Evolutionary conservation across 2,888 invertebrate genomes (phyloP).

Genomic region (Chesias legatella): DNA sequence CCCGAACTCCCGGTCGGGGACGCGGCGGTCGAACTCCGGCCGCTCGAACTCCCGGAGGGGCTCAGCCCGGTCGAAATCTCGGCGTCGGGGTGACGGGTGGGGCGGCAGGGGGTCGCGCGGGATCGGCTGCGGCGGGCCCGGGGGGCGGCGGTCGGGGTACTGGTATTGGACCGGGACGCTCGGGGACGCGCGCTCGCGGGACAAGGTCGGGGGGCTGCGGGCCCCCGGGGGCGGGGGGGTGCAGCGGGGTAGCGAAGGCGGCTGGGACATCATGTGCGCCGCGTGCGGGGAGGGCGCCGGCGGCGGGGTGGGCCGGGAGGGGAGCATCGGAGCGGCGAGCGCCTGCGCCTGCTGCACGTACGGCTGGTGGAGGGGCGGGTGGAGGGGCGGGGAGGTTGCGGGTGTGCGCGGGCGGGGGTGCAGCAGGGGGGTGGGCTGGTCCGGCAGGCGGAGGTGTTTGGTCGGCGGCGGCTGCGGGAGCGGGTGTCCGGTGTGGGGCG

Average conservation of each 20-base stretch:
- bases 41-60: constrained; percentile 2
- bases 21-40: neutral
- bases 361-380: constrained; percentile 24
- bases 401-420: constrained; percentile 14
- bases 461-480: too few relatives aligned
- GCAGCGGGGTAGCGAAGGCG: neutral
- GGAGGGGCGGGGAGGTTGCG: constrained; percentile 13
- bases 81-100: constrained; percentile 13
- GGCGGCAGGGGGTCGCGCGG: constrained; percentile 22
- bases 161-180: constrained; percentile 23
- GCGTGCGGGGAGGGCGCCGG: constrained; percentile 19
- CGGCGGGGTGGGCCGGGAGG: constrained; percentile 13
- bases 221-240: constrained; percentile 56
- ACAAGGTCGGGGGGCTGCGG: constrained; percentile 26
- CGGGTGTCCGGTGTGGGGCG: neutral
- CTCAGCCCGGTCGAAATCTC: constrained; percentile 1
- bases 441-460: too few relatives aligned
- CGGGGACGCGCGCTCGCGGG: constrained; percentile 34
- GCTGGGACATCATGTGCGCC: constrained; percentile 12
- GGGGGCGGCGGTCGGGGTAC: constrained; percentile 22
- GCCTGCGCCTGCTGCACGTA: constrained; percentile 16
- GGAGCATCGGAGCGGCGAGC: constrained; percentile 2
- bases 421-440: too few relatives aligned
- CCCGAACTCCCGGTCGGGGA: neutral
- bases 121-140: constrained; percentile 12